phyloP scores from a whole-genome alignment of 1,140 invertebrate species.

The Trichomalopsis sarcophagae region DNA sequence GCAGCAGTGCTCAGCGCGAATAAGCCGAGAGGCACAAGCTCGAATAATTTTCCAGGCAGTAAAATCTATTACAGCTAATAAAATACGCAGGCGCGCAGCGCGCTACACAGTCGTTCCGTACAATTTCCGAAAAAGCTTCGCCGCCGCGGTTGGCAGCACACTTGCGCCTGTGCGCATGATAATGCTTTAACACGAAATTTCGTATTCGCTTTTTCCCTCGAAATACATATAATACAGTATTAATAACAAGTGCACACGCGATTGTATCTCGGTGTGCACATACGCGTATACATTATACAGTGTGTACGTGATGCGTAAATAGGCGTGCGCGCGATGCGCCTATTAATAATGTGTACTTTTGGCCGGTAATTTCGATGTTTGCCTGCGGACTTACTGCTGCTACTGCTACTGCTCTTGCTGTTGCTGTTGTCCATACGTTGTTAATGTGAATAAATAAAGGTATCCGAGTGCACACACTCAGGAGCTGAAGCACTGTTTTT shows the following conservation, averaged over 20 bases:
- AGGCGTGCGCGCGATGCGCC: too few species aligned
- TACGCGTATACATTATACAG: too few species aligned
- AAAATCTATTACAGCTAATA: slow-evolving; percentile 34
- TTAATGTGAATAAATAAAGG: slow-evolving; percentile 2
- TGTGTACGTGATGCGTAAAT: neutral
- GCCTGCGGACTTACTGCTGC: neutral
- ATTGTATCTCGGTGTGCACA: neutral
- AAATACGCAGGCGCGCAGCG: neutral
- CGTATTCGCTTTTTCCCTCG: neutral
- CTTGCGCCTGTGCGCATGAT: neutral
- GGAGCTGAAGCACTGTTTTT: too few species aligned
- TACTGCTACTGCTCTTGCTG: neutral
- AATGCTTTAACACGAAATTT: neutral
- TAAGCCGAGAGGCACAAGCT: neutral
- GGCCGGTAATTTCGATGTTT: neutral
- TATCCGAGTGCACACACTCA: neutral
- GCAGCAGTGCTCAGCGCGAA: neutral
- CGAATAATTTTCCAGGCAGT: slow-evolving; percentile 11
- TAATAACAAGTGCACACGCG: neutral
- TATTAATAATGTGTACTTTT: slow-evolving; percentile 2
- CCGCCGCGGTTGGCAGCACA: neutral
- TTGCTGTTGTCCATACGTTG: neutral
- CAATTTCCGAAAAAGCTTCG: neutral
- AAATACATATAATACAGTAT: neutral
- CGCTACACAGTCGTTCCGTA: neutral